These are phyloP conservation scores for Xyrichtys novacula DNA, from an alignment of 2,797 vertebrate species.

Conservation along the genomic window DNA sequence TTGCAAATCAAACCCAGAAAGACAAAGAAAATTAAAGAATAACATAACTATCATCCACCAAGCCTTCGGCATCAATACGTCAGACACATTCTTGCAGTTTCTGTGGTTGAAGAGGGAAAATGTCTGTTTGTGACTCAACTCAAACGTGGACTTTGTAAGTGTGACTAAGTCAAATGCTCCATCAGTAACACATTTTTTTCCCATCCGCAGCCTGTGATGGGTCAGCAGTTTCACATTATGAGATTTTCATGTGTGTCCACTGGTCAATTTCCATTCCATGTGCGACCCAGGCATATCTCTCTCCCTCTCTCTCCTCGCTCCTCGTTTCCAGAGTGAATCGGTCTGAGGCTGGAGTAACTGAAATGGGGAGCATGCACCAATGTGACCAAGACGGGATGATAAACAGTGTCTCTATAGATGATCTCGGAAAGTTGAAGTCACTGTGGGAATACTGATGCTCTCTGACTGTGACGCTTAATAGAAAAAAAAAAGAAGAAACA, in stretches of 20 bases:
- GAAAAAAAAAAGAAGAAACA: background rate
- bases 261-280: constrained; percentile 32
- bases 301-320: constrained; percentile 1
- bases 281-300: constrained; percentile 4
- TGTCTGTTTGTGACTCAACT: too few relatives aligned
- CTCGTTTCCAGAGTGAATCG: constrained; percentile 9
- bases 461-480: background rate
- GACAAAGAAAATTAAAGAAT: too few relatives aligned
- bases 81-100: background rate
- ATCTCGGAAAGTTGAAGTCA: background rate
- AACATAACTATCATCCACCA: too few relatives aligned
- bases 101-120: background rate
- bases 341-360: background rate
- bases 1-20: too few relatives aligned
- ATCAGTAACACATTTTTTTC: constrained; percentile 11
- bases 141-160: background rate
- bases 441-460: background rate
- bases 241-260: constrained; percentile 30
- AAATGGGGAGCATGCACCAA: constrained; percentile 13
- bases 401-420: background rate
- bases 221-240: constrained; percentile 31
- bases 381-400: background rate
- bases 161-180: background rate
- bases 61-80: background rate
- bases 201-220: constrained; percentile 1